A percentile compares a stretch with the other conserved stretches of the same genome.
Evolutionary conservation across 37 sponge, comb jelly and placozoan species (phyloP).

Genomic region (Crambe crambe): DNA sequence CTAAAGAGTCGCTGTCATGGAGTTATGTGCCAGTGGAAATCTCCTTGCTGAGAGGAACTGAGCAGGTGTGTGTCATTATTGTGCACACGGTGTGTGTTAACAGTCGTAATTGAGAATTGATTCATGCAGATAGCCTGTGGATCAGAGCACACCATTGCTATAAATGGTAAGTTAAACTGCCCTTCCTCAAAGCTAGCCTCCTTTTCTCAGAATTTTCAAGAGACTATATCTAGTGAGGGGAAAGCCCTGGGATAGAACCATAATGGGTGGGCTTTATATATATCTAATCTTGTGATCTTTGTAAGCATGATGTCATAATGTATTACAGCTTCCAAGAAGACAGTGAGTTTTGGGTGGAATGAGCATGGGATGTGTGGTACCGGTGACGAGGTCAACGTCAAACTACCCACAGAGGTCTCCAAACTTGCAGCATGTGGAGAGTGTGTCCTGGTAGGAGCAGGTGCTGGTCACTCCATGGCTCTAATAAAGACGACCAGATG

Average conservation of each 20-base stretch:
- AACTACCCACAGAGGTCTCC: neutral
- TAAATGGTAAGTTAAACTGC: conserved; percentile 47
- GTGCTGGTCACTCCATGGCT: conserved; percentile 60
- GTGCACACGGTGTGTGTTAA: neutral
- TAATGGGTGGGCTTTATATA: neutral
- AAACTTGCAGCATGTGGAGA: neutral
- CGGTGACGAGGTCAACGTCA: conserved; percentile 50
- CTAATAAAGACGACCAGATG: neutral
- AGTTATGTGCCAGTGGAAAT: conserved; percentile 30
- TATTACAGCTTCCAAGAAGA: conserved; percentile 20
- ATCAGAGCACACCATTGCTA: conserved; percentile 72
- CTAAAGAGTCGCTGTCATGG: neutral
- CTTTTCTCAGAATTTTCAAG: neutral
- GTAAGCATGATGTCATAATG: neutral
- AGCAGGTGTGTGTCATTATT: conserved; percentile 19
- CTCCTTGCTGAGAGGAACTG: conserved; percentile 19
- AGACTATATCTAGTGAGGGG: neutral
- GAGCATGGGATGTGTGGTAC: conserved; percentile 86
- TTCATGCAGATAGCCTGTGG: conserved; percentile 60
- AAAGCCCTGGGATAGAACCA: neutral
- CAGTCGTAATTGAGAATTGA: neutral
- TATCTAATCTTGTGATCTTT: neutral
- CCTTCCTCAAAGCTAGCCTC: neutral
- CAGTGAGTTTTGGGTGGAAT: conserved; percentile 78
- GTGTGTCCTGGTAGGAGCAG: conserved; percentile 42